Evolutionary conservation across 1,140 invertebrate species (phyloP).

Genomic region (Euborellia annulipes): DNA sequence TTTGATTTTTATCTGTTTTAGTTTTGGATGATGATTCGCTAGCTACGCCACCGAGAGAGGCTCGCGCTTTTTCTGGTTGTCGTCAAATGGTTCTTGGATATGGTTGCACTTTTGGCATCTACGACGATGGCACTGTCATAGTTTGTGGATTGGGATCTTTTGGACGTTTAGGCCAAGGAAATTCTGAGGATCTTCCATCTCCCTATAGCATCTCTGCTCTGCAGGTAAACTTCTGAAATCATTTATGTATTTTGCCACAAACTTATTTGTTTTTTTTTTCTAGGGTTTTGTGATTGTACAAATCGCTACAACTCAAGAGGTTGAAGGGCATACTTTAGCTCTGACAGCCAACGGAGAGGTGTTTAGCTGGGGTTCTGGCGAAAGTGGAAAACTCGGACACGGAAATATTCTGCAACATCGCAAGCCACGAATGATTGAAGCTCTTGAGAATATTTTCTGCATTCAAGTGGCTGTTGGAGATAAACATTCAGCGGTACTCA

Average conservation of each 20-base stretch:
- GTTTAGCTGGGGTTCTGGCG: constrained; percentile 41
- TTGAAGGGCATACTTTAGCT: constrained; percentile 42
- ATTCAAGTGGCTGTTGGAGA: constrained; percentile 44
- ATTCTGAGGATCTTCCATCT: constrained; percentile 40
- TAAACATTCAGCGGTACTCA: constrained; percentile 51
- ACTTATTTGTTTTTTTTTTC: neutral
- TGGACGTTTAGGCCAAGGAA: constrained; percentile 39
- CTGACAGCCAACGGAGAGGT: constrained; percentile 43
- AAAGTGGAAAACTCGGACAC: constrained; percentile 49
- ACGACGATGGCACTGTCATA: constrained; percentile 37
- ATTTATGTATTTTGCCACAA: neutral
- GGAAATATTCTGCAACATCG: constrained; percentile 48
- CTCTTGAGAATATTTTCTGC: constrained; percentile 24
- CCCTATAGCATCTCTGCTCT: constrained; percentile 44
- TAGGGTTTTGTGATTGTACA: constrained; percentile 47
- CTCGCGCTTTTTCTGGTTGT: constrained; percentile 31
- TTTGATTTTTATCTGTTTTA: neutral
- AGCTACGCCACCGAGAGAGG: constrained; percentile 27
- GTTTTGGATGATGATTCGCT: too few species aligned
- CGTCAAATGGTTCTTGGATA: constrained; percentile 46
- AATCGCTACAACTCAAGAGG: constrained; percentile 42
- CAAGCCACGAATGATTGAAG: constrained; percentile 46
- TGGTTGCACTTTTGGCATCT: constrained; percentile 42
- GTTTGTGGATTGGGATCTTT: constrained; percentile 43
- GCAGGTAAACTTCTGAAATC: constrained; percentile 41